Evolutionary conservation across 2,797 vertebrate species (phyloP), one percentile per base, ranked within the genome.

Genomic region (Pterois miles): DNA sequence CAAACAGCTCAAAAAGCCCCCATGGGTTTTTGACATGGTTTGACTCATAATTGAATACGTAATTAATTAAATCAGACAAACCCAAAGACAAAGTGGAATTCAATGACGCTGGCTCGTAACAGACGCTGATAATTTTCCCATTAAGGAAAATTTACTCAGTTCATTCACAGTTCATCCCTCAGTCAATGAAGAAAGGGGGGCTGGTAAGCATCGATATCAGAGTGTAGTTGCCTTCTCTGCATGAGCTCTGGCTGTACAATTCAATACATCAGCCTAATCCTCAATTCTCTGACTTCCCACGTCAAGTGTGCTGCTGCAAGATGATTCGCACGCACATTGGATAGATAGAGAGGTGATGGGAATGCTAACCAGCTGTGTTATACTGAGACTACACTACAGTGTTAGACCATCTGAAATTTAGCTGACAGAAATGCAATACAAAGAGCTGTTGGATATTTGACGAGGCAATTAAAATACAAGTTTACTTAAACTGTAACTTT

Each of bases 191-290:
- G 70, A 74, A 58, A n/a, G 5, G 58, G 20, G 10, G 33, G 70
- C 66, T 82, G 70, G 63, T 78, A 52, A 74, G 74, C 85, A 83
- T 90, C 71, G 76, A 81, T 79, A 83, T 73, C 73, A 88, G 69
- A 78, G 74, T 38, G 54, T 52, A 54, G 72, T 56, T 64, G 57
- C 75, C 69, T 54, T 52, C 20, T 84, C 62, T 74, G 77, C 80
- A 77, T 86, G 66, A 48, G 68, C 67, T 38, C 43, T 4, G 40
- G 25, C 56, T 81, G 75, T 78, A 84, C 78, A 81, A 84, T 86
- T 86, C 85, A 82, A 93, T 91, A 92, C 69, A 87, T 93, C 91
- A 81, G 66, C 65, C 76, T 83, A 76, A 88, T 88, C 87, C 86
- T 82, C 78, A 71, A 67, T 82, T 79, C 70, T 79, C 75, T 74